Evolutionary conservation across 2,888 invertebrate genomes (phyloP), one percentile per base, ranked within the genome.

Genomic region (Mesorhabditis sp.): DNA sequence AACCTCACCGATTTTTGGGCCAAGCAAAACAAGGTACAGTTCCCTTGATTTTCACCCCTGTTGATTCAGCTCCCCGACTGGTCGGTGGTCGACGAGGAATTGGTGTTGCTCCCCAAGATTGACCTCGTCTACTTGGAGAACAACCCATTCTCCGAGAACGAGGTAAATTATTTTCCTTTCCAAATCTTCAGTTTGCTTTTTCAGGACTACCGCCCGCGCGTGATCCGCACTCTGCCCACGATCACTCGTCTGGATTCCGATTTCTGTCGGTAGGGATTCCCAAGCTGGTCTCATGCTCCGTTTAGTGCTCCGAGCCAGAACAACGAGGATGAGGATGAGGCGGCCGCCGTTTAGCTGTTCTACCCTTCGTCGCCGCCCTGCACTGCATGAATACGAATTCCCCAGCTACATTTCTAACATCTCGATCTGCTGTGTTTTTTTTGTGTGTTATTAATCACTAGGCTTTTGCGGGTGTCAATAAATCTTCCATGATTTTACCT

Each of bases 1-100:
- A 72, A 73, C 44, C 74, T 83, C 28, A 82, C 81, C 41, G 82
- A 80, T 70, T 80, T 83, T 71, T 83, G 82, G 82, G 79, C 78
- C 4, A 73, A 78, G 67, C 72, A 76, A 62, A 83, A 83, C 72
- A 74, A 77, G 71, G 74, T 80, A 13, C 45, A 41, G 43, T 67
- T 42, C 7, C n/a, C 10, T 58, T 62, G 15, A 3, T 7, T 7
- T n/a, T n/a, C 41, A 28, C 28, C 28, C 28, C 28, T 28, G 1
- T 28, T 28, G 28, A 28, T 74, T 45, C 67, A 79, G 77, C 70
- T 78, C 15, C 41, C 71, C 10, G 77, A 79, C 58, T 81, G 74
- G 76, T 71, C 66, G 41, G 69, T 75, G 43, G 65, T 79, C 63
- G 77, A 77, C 68, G 78, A 80, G 64, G 58, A 50, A n/a, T 66